phyloP scores from a whole-genome alignment of 2,888 invertebrate genomes.

The Furcula furcula region DNA sequence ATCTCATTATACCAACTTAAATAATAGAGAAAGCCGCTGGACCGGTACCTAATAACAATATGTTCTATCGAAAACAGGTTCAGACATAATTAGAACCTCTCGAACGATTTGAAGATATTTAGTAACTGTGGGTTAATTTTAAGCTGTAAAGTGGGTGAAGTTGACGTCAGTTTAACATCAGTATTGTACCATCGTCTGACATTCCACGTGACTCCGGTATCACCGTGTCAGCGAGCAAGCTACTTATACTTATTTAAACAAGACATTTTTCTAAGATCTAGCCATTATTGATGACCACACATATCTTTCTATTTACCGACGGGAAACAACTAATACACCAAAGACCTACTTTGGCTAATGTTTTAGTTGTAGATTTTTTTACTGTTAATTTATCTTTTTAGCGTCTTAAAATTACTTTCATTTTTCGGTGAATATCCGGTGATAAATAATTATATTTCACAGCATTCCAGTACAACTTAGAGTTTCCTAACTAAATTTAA shows the following conservation, averaged over 20 bases:
- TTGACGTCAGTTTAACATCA: slow-evolving; percentile 35
- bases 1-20: slow-evolving; percentile 13
- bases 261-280: slow-evolving; percentile 31
- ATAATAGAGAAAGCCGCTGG: slow-evolving; percentile 27
- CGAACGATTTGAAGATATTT: slow-evolving; percentile 11
- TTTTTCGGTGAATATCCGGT: neutral
- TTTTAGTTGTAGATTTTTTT: neutral
- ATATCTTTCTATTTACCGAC: slow-evolving; percentile 9
- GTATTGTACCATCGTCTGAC: slow-evolving; percentile 53
- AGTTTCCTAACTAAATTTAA: neutral
- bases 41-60: slow-evolving; percentile 23
- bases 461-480: neutral
- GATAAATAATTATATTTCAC: neutral
- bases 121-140: slow-evolving; percentile 26
- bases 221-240: slow-evolving; percentile 36
- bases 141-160: slow-evolving; percentile 27
- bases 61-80: slow-evolving; percentile 31
- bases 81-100: slow-evolving; percentile 20
- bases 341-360: neutral
- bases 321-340: neutral
- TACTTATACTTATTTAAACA: slow-evolving; percentile 48
- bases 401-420: neutral
- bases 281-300: slow-evolving; percentile 16
- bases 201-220: slow-evolving; percentile 30
- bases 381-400: neutral